A percentile compares a stretch with the other conserved stretches of the same genome.
Evolutionary conservation across 2,888 invertebrate genomes (phyloP).

Genomic region (Thysanoteuthis rhombus): DNA sequence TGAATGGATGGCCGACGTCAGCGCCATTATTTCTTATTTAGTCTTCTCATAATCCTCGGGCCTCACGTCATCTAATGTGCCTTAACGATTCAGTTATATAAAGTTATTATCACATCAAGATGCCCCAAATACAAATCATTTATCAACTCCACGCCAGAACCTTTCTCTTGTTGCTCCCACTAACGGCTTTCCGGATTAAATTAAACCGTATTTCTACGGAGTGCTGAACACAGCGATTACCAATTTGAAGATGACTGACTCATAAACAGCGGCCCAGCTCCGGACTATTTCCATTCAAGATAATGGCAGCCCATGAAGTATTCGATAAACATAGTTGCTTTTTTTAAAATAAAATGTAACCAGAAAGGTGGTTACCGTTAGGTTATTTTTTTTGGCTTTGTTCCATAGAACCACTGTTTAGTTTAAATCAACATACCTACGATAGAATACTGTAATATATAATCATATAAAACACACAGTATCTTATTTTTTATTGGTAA

Average conservation of each 20-base stretch:
- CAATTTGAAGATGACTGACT: background rate
- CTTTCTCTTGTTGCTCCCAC: background rate
- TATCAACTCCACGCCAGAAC: background rate
- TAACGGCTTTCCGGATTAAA: background rate
- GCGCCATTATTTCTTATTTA: background rate
- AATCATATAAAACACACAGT: no score
- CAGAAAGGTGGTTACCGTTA: no score
- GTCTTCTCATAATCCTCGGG: background rate
- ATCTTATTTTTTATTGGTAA: no score
- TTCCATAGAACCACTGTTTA: no score
- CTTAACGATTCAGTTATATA: background rate
- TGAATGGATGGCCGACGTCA: background rate
- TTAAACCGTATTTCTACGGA: background rate
- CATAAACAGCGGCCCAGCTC: background rate
- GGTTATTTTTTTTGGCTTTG: no score
- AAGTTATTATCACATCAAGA: background rate
- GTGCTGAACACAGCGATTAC: background rate
- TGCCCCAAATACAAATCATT: slow-evolving; percentile 12
- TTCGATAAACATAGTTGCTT: background rate
- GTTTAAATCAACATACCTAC: no score
- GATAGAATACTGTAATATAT: no score
- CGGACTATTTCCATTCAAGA: background rate
- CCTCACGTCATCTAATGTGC: background rate
- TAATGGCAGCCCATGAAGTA: background rate
- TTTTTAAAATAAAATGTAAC: background rate